Evolutionary conservation across 1,140 invertebrate genomes (phyloP).

Genomic region (Drosophila yakuba): DNA sequence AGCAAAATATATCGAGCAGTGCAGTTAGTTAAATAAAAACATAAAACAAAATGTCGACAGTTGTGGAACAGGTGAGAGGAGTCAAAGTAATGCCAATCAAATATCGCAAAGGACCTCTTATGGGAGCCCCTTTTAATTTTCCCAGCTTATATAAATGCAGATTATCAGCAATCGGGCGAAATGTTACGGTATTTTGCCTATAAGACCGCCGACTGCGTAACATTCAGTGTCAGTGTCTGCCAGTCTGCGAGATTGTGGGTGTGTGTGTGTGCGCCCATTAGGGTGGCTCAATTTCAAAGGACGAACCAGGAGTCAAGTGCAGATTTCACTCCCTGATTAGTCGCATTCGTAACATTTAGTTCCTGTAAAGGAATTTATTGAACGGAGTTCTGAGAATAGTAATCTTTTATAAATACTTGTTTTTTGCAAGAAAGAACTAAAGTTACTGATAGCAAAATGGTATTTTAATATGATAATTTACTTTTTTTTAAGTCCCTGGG

Average conservation of each 20-base stretch:
- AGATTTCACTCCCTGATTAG: background rate
- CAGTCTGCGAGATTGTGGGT: conserved; percentile 31
- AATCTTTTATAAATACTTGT: no score
- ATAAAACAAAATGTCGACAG: conserved; percentile 71
- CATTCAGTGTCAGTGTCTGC: conserved; percentile 74
- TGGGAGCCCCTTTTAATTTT: conserved; percentile 3
- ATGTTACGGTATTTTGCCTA: conserved; percentile 64
- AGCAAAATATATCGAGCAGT: conserved; percentile 30
- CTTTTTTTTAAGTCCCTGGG: no score
- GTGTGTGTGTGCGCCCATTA: conserved; percentile 33
- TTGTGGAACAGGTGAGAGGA: conserved; percentile 75
- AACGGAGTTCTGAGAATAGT: no score
- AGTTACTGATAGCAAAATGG: no score
- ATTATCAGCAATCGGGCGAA: conserved; percentile 59
- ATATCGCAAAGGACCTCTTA: conserved; percentile 6
- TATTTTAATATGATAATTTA: no score
- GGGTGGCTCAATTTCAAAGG: conserved; percentile 34
- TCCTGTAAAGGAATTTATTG: background rate
- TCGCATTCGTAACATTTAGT: background rate
- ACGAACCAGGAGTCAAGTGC: background rate
- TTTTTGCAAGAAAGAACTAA: no score
- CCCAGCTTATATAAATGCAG: conserved; percentile 31
- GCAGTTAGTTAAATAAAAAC: conserved; percentile 49
- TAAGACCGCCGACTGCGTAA: conserved; percentile 73
- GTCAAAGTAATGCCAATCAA: conserved; percentile 19